Evolutionary conservation across 2,797 vertebrate genomes (phyloP).

Genomic region (Micromesistius poutassou): DNA sequence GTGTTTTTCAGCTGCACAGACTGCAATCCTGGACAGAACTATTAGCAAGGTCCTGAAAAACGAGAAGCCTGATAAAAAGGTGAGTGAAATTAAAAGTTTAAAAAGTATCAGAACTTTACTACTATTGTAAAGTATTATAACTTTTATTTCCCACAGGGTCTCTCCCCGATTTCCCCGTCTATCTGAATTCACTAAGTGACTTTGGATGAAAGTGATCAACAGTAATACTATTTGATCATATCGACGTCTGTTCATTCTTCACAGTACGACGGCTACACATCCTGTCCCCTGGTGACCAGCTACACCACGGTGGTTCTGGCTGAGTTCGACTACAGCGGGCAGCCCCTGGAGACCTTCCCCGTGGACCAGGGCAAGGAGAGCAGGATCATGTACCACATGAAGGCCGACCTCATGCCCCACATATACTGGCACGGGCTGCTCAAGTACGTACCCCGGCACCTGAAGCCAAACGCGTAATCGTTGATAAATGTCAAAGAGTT

Average conservation of each 20-base stretch:
- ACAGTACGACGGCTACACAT: constrained; percentile 96
- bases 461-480: background rate
- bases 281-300: constrained; percentile 89
- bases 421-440: constrained; percentile 93
- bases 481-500: background rate
- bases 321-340: constrained; percentile 86
- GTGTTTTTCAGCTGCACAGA: constrained; percentile 83
- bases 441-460: constrained; percentile 70
- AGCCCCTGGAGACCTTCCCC: constrained; percentile 94
- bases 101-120: constrained; percentile 1
- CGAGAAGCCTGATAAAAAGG: constrained; percentile 78
- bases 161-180: background rate
- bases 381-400: constrained; percentile 89
- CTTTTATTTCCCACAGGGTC: background rate
- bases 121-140: background rate
- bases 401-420: constrained; percentile 91
- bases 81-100: constrained; percentile 47
- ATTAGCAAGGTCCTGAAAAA: constrained; percentile 86
- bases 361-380: constrained; percentile 93
- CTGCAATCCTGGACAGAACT: constrained; percentile 83
- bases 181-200: background rate
- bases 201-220: background rate
- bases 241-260: constrained; percentile 45
- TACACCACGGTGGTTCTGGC: constrained; percentile 92
- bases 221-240: background rate